Percentiles rank a stretch among this genome's conserved stretches.
phyloP scores from a whole-genome alignment of 2,797 vertebrate species.

The Valencia hispanica region DNA sequence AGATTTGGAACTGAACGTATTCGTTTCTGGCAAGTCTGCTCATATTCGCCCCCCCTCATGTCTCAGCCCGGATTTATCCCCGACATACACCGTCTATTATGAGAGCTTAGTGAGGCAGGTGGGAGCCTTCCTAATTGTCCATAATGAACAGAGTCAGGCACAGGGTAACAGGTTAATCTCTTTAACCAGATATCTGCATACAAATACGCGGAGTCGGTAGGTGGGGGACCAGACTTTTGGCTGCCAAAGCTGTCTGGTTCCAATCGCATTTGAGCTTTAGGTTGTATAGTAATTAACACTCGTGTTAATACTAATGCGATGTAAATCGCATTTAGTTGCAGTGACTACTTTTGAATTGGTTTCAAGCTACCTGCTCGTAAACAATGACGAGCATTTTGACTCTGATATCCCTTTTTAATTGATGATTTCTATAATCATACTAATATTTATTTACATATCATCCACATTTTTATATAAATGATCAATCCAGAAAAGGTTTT shows the following conservation, averaged over 20 bases:
- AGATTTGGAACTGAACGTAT: not conserved
- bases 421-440: not conserved
- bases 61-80: not conserved
- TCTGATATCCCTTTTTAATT: not conserved
- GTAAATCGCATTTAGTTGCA: not conserved
- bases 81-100: not conserved
- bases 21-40: not conserved
- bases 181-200: conserved; percentile 12
- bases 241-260: not conserved
- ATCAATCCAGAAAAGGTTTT: not conserved
- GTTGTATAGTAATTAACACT: not conserved
- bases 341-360: not conserved
- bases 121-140: conserved; percentile 1
- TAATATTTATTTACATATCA: not conserved
- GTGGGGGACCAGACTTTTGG: not conserved
- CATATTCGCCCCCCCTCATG: not conserved
- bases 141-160: conserved; percentile 8
- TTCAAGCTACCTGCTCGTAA: not conserved
- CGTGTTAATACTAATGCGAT: not conserved
- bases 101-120: not conserved
- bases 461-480: not conserved
- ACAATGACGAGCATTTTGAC: not conserved
- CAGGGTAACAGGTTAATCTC: conserved; percentile 11
- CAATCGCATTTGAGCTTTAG: not conserved
- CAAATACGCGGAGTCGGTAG: not conserved